Conservation (phyloP, 2,797 vertebrate species). For the Typhlichthys eigenmanni region DNA sequence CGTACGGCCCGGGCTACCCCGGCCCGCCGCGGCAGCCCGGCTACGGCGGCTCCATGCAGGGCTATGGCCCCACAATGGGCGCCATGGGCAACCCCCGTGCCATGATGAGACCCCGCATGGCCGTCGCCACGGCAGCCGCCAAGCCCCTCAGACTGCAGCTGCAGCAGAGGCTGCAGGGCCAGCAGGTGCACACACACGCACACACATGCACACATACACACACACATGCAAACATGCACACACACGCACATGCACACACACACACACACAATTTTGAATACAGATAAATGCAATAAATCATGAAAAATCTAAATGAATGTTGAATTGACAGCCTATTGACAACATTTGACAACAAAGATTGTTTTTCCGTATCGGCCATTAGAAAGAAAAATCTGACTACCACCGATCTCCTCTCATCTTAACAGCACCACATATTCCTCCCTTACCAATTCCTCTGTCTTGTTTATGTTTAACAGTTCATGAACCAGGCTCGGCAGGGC, state of each 20-base stretch:
- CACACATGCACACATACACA: neutral
- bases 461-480: conserved; percentile 77
- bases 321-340: too few relatives aligned
- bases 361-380: too few relatives aligned
- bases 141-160: conserved; percentile 96
- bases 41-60: conserved; percentile 74
- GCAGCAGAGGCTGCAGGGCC: conserved; percentile 95
- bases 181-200: conserved; percentile 65
- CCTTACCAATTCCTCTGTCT: neutral
- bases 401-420: too few relatives aligned
- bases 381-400: too few relatives aligned
- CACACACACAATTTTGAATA: too few relatives aligned
- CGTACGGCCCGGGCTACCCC: conserved; percentile 88
- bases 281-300: too few relatives aligned
- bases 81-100: conserved; percentile 87
- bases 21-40: conserved; percentile 86
- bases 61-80: conserved; percentile 80
- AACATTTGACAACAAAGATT: too few relatives aligned
- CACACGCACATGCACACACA: too few relatives aligned
- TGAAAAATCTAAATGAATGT: too few relatives aligned
- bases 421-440: too few relatives aligned
- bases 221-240: neutral
- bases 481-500: conserved; percentile 91
- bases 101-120: conserved; percentile 87
- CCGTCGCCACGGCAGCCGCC: conserved; percentile 70